Evolutionary conservation across 2,888 invertebrate species (phyloP).

Genomic region (Troides aeacus): DNA sequence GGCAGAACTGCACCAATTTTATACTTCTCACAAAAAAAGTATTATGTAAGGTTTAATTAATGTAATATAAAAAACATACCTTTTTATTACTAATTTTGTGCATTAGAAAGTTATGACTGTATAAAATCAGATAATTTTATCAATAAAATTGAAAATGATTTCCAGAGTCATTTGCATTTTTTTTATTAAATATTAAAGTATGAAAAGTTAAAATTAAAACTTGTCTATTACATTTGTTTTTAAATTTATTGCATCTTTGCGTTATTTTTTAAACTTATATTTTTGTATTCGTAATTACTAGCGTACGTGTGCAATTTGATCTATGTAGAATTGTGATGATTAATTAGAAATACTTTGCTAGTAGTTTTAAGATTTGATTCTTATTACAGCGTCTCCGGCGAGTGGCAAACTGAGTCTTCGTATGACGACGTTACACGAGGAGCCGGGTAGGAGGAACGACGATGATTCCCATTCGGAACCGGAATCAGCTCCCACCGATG

Average conservation of each 20-base stretch:
- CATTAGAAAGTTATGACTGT: background rate
- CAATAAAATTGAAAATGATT: too few species aligned
- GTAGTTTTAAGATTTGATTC: constrained; percentile 39
- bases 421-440: constrained; percentile 96
- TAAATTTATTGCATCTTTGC: background rate
- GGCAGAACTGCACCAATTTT: constrained; percentile 18
- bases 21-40: background rate
- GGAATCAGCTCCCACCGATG: constrained; percentile 64
- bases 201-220: background rate
- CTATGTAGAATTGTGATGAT: background rate
- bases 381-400: constrained; percentile 87
- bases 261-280: background rate
- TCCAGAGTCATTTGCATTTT: too few species aligned
- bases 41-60: background rate
- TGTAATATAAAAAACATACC: background rate
- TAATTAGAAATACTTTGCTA: background rate
- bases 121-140: too few species aligned
- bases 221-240: background rate
- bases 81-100: background rate
- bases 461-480: constrained; percentile 77
- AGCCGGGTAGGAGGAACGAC: constrained; percentile 79
- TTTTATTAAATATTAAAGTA: background rate
- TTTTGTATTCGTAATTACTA: background rate
- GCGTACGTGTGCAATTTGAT: background rate
- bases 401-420: constrained; percentile 91